Evolutionary conservation across 2,797 vertebrate species (phyloP).

Genomic region (Nyctibius grandis): DNA sequence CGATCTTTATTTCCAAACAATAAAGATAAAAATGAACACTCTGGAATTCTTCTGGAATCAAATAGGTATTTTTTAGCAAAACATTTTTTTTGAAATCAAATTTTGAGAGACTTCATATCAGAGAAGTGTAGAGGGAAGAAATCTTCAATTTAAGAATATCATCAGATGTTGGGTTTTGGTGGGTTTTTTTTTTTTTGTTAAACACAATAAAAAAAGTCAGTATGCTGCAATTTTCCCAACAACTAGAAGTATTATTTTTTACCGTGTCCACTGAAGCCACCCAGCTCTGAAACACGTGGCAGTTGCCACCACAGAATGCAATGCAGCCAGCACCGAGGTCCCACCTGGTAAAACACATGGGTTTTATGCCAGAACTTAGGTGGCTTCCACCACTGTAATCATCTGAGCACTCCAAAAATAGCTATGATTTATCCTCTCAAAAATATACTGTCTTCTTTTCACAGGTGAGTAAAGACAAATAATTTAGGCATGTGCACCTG

Average conservation of each 20-base stretch:
- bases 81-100: not conserved
- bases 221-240: not conserved
- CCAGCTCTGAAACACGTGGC: not conserved
- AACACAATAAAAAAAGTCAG: not conserved
- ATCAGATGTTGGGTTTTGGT: not conserved
- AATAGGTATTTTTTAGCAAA: not conserved
- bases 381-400: not conserved
- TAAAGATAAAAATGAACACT: not conserved
- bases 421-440: not conserved
- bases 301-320: not conserved
- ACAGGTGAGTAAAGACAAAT: not conserved
- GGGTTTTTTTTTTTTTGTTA: not conserved
- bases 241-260: not conserved
- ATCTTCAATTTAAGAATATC: not conserved
- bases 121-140: not conserved
- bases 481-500: not conserved
- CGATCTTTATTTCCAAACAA: not conserved
- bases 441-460: not conserved
- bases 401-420: not conserved
- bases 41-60: not conserved
- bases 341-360: rapidly evolving
- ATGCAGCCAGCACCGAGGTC: not conserved
- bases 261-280: not conserved
- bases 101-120: not conserved
- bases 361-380: not conserved